These are phyloP conservation scores for Pipistrellus pipistrellus DNA, from an alignment of 2,797 vertebrate genomes.

Conservation along the genomic window DNA sequence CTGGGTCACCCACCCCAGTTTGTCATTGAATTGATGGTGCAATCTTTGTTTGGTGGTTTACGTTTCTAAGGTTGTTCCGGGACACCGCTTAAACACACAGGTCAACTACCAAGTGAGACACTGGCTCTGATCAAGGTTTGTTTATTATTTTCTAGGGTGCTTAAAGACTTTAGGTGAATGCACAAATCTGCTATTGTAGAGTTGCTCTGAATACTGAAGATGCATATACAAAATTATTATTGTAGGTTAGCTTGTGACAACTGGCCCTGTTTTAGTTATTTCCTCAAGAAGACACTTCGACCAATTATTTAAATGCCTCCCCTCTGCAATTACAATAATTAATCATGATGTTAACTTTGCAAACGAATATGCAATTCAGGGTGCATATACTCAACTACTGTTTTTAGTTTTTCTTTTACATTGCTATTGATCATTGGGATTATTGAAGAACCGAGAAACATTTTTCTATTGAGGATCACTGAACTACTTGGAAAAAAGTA, in stretches of 20 bases:
- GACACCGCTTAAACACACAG: slow-evolving; percentile 68
- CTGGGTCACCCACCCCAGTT: neutral
- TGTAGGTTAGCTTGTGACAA: slow-evolving; percentile 78
- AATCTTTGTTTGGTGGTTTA: slow-evolving; percentile 46
- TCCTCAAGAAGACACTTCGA: slow-evolving; percentile 82
- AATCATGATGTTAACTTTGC: slow-evolving; percentile 81
- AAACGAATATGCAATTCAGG: slow-evolving; percentile 82
- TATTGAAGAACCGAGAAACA: slow-evolving; percentile 55
- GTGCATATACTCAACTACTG: slow-evolving; percentile 68
- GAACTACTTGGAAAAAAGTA: slow-evolving; percentile 56
- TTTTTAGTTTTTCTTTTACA: slow-evolving; percentile 77
- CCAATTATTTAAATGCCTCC: slow-evolving; percentile 82
- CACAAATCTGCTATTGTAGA: slow-evolving; percentile 74
- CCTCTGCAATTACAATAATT: slow-evolving; percentile 82
- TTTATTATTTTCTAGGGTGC: slow-evolving; percentile 76
- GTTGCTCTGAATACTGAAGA: slow-evolving; percentile 67
- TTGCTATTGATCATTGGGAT: slow-evolving; percentile 68
- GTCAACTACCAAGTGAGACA: slow-evolving; percentile 58
- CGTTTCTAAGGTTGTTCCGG: slow-evolving; percentile 63
- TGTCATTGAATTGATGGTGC: slow-evolving; percentile 45
- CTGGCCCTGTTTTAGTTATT: slow-evolving; percentile 81
- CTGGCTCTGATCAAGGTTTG: slow-evolving; percentile 52
- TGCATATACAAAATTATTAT: slow-evolving; percentile 71
- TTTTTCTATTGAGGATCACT: slow-evolving; percentile 71
- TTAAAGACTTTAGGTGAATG: slow-evolving; percentile 69